These are phyloP conservation scores for Sebastes matsubarae DNA, from an alignment of 2,797 vertebrate species.

Conservation along the genomic window DNA sequence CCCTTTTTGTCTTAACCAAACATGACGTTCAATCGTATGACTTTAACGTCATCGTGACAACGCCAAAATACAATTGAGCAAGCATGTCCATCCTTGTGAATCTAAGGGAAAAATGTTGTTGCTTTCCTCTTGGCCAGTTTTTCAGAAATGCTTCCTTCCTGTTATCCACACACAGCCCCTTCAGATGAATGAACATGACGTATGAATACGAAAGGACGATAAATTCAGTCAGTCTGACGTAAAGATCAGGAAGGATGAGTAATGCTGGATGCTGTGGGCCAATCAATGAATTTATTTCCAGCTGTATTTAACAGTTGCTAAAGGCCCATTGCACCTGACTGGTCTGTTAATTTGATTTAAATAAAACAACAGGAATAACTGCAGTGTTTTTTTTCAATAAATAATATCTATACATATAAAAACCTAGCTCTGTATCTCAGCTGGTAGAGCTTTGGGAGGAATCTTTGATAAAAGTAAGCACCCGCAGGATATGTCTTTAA, in stretches of 20 bases:
- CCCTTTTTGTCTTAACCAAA: constrained; percentile 12
- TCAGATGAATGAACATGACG: constrained; percentile 27
- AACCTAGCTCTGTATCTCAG: neutral
- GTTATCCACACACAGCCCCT: constrained; percentile 20
- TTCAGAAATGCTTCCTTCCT: neutral
- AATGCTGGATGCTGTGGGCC: neutral
- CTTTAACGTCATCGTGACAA: neutral
- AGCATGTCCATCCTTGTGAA: constrained; percentile 36
- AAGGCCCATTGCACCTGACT: neutral
- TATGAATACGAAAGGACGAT: constrained; percentile 9
- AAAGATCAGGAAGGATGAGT: neutral
- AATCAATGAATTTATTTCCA: constrained; percentile 24
- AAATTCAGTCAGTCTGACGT: constrained; percentile 3
- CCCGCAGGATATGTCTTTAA: neutral
- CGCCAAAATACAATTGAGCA: constrained; percentile 19
- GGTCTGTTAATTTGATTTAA: neutral
- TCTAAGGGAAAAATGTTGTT: constrained; percentile 29
- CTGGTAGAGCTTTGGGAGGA: neutral
- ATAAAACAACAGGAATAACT: neutral
- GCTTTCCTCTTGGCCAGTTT: constrained; percentile 41
- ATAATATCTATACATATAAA: neutral
- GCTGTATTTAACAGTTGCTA: constrained; percentile 2
- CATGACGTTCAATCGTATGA: constrained; percentile 9
- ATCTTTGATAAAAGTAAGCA: neutral
- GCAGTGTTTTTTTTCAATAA: neutral